Evolutionary conservation across 2,888 invertebrate species (phyloP), one percentile per base, ranked within the genome.

Genomic region (Pterostichus madidus): DNA sequence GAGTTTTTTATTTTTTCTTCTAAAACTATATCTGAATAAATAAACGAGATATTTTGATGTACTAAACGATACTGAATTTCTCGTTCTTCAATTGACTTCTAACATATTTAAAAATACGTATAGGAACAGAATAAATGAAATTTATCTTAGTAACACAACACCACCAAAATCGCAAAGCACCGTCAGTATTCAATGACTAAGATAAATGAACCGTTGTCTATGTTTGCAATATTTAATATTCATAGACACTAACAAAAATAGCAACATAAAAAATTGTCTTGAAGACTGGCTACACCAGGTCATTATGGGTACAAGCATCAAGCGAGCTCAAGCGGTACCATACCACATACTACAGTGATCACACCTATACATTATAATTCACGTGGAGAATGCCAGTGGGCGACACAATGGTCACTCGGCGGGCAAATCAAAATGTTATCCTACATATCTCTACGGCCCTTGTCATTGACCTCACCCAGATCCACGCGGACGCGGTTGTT

Each of bases 381-480:
- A 81, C 39, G 11, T 17, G 24, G 61, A 81, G 81, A 81, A 81
- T 81, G 73, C 59, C n/a, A 15, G 81, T 81, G 75, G 81, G 81
- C 81, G 81, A 81, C 81, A 81, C 81, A 81, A 81, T 81, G 81
- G 81, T 81, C 81, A 81, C 81, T 81, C 56, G 52, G 68, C 64
- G 49, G 81, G 61, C 81, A 81, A 81, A 81, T 81, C 81, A 75
- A 81, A 81, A 75, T 32, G 73, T 75, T 81, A 81, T 81, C 81
- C 81, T 81, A 81, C 81, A 81, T 81, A 81, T 75, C 73, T 59
- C 8, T 81, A 46, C 31, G 80, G 53, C 81, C 75, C 80, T 80
- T 81, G 81, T 81, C 81, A 81, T 59, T 81, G 81, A 81, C 81
- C 81, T 75, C 75, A 46, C 81, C 80, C 68, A 80, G 32, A 71